Conservation (phyloP, 2,797 vertebrate genomes). For the Propithecus deckenii region DNA sequence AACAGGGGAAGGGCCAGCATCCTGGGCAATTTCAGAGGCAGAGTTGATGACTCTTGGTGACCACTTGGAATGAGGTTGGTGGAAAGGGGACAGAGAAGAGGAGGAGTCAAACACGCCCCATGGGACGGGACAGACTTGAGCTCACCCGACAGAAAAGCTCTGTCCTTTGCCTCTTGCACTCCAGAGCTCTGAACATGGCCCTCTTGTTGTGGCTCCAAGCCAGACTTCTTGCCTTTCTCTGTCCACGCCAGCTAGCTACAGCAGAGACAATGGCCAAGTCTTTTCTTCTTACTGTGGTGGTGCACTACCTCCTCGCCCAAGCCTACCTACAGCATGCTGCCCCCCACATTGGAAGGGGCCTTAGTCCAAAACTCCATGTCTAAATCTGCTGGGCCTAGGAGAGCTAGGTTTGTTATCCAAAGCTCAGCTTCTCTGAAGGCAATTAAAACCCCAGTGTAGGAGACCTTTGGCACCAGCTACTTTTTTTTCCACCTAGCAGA, state of each 20-base stretch:
- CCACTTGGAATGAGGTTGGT: neutral
- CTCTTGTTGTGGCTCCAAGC: neutral
- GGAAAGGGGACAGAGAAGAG: neutral
- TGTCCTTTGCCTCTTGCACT: neutral
- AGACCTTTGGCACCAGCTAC: neutral
- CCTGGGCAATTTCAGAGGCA: neutral
- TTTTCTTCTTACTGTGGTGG: neutral
- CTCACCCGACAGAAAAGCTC: neutral
- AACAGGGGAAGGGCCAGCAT: neutral
- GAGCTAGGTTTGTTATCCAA: neutral
- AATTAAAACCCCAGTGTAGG: conserved; percentile 43
- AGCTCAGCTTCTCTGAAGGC: conserved; percentile 33
- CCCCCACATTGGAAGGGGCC: neutral
- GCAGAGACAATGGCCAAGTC: neutral
- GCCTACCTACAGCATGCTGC: neutral
- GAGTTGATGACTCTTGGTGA: neutral
- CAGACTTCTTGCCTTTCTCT: neutral
- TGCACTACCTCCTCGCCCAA: neutral
- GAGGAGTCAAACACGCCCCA: neutral
- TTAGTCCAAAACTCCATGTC: neutral
- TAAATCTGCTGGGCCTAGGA: neutral
- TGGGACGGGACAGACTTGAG: neutral
- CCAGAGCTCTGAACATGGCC: neutral
- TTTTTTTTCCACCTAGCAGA: conserved; percentile 44
- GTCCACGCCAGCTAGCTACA: neutral